Base-by-base conservation (phyloP, 2,113 vertebrate species). In the Nestor notabilis region DNA sequence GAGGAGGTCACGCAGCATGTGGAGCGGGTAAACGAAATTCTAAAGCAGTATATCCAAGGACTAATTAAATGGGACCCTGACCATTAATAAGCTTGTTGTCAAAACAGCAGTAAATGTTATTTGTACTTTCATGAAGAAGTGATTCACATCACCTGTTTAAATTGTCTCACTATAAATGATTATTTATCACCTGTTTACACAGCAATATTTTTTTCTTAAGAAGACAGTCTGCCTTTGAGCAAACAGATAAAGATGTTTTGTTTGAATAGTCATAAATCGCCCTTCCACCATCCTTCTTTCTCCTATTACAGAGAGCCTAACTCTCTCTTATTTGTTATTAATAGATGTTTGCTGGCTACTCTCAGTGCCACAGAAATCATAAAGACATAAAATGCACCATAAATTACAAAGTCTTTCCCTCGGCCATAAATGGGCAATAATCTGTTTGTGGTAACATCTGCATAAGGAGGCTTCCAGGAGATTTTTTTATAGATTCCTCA, bases 371-470 rank as follows among this genome's bases (percentile, higher is more conserved):
- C 81, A 89, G 80, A 95, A 95, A 94, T 95, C 77, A 39, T 1
- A 68, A 56, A 87, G 72, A 87, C 63, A 87, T 81, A 95, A 95
- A 96, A 81, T 47, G 39, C 69, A 37, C 89, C 68, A 33, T 91
- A 78, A 92, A 84, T 91, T 82, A 84, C 61, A 49, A 93, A 71
- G 52, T 89, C 65, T 92, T 20, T 93, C 87, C 24, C 29, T 87
- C 2, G 0, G 69, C 94, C 91, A 89, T 96, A 96, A 96, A 96
- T 87, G 87, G 89, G 89, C 81, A 96, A 93, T 87, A 82, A 94
- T 87, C 89, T 97, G 39, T 79, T 87, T 5, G 8, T 60, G 74
- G 74, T 79, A 95, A 93, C 89, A 84, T 95, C 89, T 87, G 74
- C 2, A 2, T 93, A 72, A 94, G 95, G 81, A 83, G 69, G 55